Base-by-base conservation (phyloP, 2,888 invertebrate species). In the Anoncus sp. region DNA sequence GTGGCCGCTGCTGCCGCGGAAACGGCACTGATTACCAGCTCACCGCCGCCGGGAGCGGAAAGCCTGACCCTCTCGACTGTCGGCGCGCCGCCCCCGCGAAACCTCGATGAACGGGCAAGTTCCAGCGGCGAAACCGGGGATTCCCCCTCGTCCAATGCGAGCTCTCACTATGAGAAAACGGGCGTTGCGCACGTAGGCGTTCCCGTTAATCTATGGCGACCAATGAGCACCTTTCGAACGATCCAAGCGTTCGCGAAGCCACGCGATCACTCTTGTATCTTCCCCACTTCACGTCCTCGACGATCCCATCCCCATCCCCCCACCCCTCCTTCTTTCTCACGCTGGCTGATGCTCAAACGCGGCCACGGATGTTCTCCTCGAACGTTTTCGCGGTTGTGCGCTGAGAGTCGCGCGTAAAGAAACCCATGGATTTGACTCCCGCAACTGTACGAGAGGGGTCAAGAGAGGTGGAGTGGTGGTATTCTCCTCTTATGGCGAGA, bases 1-100 rank as follows among this genome's bases (percentile, higher is more conserved):
- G 87, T 88, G 87, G 87, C 87, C 87, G 85, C 85, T 86, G 85
- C 89, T 89, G 88, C 86, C 90, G 89, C 89, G 90, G 89, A 89
- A 90, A 91, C 90, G 90, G 90, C 90, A 91, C 90, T 91, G 90
- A 90, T 91, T 90, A 89, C 88, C 85, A 86, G 87, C 85, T 86
- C 84, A 84, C 82, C 86, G 84, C 84, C 70, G 83, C 83, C 86
- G 84, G 84, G 84, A 86, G 83, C 85, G 84, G 83, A 86, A 85
- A 86, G 81, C 82, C 82, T 83, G 81, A 80, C 84, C 76, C 80
- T 74, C 79, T 81, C 77, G 78, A 27, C 77, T 66, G 71, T 73
- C 79, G 81, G 85, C 84, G 87, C 83, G 78, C 88, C 88, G 88
- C 90, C 90, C 89, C 87, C 90, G 89, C 89, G 86, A 81, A 81